Evolutionary conservation across 2,113 vertebrate genomes (phyloP), one percentile per base, ranked within the genome.

Genomic region (Lathamus discolor): DNA sequence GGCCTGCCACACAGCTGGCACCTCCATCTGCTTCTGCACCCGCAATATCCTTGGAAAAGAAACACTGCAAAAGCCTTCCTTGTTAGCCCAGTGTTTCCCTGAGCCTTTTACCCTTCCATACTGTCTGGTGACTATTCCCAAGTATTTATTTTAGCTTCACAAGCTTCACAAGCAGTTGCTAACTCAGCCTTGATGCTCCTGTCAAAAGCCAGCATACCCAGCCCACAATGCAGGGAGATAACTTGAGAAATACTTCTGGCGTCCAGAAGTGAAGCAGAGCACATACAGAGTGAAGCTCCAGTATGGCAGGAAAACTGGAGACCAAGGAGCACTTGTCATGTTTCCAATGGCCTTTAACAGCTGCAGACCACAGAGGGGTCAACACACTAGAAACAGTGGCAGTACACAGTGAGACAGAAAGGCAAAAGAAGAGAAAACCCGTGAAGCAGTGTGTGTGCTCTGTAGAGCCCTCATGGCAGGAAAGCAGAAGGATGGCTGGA

Each of bases 401-500:
- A 35, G 43, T 6, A 22, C 31, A 31, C 9, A 29, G 33, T 1
- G 5, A 52, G 74, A 43, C 17, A 57, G 46, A 74, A 63, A 44
- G 10, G 24, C 1, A 2, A 78, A 54, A 24, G 22, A 59, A 59
- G 57, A 37, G 29, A 57, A 74, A 63, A 16, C 19, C 31, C 1
- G 0, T 14, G 51, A 81, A 52, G 52, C 24, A 27, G 49, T 1
- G 3, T 9, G 19, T 14, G 33, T 1, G 4, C 46, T 33, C 41
- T 31, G n/a, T 7, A 52, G 28, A 75, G 49, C 22, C 25, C 13
- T 17, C 12, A 64, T 7, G 28, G 37, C 39, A 29, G 37, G 39
- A 35, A 59, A 70, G 49, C 31, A 83, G 43, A 84, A 72, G 24
- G 55, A 41, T 9, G 29, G 49, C 35, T 57, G 39, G 18, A 90